phyloP scores from a whole-genome alignment of 1,140 invertebrate species.

The Diuraphis noxia region DNA sequence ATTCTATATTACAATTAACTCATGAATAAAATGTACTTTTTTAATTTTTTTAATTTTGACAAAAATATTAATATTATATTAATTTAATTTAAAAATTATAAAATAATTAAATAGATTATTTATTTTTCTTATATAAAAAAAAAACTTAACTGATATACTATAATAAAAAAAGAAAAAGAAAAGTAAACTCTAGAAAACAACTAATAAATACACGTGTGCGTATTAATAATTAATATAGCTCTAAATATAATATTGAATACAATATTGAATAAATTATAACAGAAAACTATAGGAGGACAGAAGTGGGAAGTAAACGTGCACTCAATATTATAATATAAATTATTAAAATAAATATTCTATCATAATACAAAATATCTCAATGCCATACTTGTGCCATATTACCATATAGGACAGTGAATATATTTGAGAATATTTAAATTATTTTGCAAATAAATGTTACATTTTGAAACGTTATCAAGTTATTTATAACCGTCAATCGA shows the following conservation, averaged over 20 bases:
- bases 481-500: background rate
- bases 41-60: background rate
- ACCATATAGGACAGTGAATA: background rate
- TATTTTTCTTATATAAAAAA: conserved; percentile 26
- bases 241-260: conserved; percentile 19
- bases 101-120: conserved; percentile 3
- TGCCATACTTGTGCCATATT: background rate
- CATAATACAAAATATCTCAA: background rate
- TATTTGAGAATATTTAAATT: background rate
- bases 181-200: conserved; percentile 41
- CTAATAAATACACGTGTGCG: conserved; percentile 15
- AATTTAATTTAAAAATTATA: conserved; percentile 26
- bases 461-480: background rate
- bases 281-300: conserved; percentile 29
- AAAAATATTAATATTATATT: conserved; percentile 15
- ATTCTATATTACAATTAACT: conserved; percentile 32
- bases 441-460: background rate
- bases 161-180: background rate
- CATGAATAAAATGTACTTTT: background rate
- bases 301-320: conserved; percentile 48
- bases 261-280: conserved; percentile 41
- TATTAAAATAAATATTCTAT: conserved; percentile 36
- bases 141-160: conserved; percentile 37
- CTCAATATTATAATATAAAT: conserved; percentile 6
- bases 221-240: background rate